Base-by-base conservation (phyloP, 1,140 invertebrate genomes). In the Trachymyrmex cornetzi region DNA sequence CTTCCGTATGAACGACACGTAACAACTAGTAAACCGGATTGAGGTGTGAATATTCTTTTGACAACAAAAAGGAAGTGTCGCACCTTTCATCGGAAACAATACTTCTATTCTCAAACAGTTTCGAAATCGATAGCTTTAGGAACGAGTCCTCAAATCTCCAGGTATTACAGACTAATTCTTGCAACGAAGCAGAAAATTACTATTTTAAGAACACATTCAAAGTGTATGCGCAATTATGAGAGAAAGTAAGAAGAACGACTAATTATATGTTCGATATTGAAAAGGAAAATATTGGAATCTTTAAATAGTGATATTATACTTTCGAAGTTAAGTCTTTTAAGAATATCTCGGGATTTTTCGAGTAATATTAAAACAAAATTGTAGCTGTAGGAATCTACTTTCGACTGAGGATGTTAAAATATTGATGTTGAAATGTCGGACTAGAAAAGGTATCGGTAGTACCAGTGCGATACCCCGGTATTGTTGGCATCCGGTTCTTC, bases 321-420 rank as follows among this genome's bases (percentile, higher is more conserved):
- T 80, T 34, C n/a, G 3, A 22, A 1, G 34, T 77, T 64, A 30
- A 48, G 34, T 34, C 16, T 80, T 80, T 66, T 34, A 30, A 64
- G n/a, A 57, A 66, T 19, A 30, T 66, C 12, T 64, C n/a, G 2
- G 34, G 30, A 22, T 6, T 67, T 53, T 19, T 19, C 5, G 48
- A 16, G 16, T 19, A 14, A 44, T 80, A 55, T 66, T 11, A 50
- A 30, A 48, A 5, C 3, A 22, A 69, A 69, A 53, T n/a, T 55
- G 3, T 61, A 9, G n/a, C 38, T 44, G 14, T 55, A 44, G 11
- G 19, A 69, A 59, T 81, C 22, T 38, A 71, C 22, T 38, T 38
- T 69, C 48, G 22, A 34, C 30, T 1, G 11, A 38, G 34, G 6
- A 57, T 59, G 16, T 44, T 55, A 34, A 30, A 64, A 44, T 53